Evolutionary conservation across 2,888 invertebrate genomes (phyloP).

Genomic region (Sipunculus nudus): DNA sequence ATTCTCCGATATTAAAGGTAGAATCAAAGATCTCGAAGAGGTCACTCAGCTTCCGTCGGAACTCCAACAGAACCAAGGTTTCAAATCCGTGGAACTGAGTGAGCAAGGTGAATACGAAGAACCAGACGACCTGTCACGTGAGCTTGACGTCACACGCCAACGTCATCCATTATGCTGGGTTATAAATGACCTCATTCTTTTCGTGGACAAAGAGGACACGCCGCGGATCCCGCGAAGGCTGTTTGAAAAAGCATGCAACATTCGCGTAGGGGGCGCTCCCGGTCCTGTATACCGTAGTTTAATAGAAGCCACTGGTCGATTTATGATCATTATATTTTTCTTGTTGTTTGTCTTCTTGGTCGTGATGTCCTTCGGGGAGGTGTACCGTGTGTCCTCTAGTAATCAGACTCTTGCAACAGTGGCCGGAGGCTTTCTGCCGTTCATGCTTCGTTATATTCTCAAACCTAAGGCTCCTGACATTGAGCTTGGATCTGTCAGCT

Average conservation of each 20-base stretch:
- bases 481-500: conserved; percentile 58
- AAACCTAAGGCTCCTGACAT: conserved; percentile 32
- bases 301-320: conserved; percentile 60
- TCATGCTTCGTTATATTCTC: conserved; percentile 35
- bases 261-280: conserved; percentile 59
- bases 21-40: conserved; percentile 57
- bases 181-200: conserved; percentile 58
- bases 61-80: conserved; percentile 59
- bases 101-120: conserved; percentile 46
- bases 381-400: conserved; percentile 35
- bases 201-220: conserved; percentile 60
- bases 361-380: conserved; percentile 56
- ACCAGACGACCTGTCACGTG: too few relatives aligned
- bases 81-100: conserved; percentile 51
- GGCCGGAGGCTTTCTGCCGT: conserved; percentile 40
- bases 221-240: conserved; percentile 59
- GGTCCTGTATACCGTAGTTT: conserved; percentile 61
- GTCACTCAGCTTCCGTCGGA: conserved; percentile 58
- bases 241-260: conserved; percentile 58
- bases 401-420: conserved; percentile 39
- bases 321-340: conserved; percentile 60
- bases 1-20: conserved; percentile 57
- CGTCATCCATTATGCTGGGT: conserved; percentile 44
- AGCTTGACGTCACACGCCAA: too few relatives aligned
- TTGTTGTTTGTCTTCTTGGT: conserved; percentile 63